Evolutionary conservation across 2,797 vertebrate genomes (phyloP).

Genomic region (Oryzias dopingdopingensis): DNA sequence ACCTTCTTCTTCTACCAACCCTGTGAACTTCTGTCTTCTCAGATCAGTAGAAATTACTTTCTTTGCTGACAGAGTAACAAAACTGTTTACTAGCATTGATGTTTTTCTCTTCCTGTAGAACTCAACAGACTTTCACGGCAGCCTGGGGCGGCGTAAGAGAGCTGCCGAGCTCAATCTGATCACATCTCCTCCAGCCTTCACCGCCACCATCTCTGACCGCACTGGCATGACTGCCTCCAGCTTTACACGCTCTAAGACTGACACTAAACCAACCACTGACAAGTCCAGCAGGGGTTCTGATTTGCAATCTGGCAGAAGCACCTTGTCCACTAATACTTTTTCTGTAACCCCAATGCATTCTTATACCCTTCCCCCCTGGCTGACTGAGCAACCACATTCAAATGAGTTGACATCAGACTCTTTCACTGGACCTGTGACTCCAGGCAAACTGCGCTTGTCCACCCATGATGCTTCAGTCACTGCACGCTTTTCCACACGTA

Average conservation of each 20-base stretch:
- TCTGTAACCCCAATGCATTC: slow-evolving; percentile 52
- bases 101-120: slow-evolving; percentile 64
- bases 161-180: slow-evolving; percentile 76
- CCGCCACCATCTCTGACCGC: slow-evolving; percentile 66
- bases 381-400: slow-evolving; percentile 51
- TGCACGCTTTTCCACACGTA: slow-evolving; percentile 72
- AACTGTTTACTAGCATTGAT: background rate
- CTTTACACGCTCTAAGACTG: slow-evolving; percentile 27
- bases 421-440: slow-evolving; percentile 62
- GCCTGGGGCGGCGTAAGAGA: slow-evolving; percentile 75
- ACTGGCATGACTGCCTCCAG: slow-evolving; percentile 48
- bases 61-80: background rate
- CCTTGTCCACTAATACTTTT: slow-evolving; percentile 27
- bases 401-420: slow-evolving; percentile 63
- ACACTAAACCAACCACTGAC: slow-evolving; percentile 5
- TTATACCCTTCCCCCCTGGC: slow-evolving; percentile 56
- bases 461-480: slow-evolving; percentile 54
- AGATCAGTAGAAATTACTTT: background rate
- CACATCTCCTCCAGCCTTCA: slow-evolving; percentile 71
- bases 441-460: slow-evolving; percentile 64
- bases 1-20: too few relatives aligned
- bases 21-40: background rate
- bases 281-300: slow-evolving; percentile 11
- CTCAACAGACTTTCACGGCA: slow-evolving; percentile 46
- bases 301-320: slow-evolving; percentile 21